Conservation (phyloP, 2,113 vertebrate genomes). For the Siphamia tubifer region DNA sequence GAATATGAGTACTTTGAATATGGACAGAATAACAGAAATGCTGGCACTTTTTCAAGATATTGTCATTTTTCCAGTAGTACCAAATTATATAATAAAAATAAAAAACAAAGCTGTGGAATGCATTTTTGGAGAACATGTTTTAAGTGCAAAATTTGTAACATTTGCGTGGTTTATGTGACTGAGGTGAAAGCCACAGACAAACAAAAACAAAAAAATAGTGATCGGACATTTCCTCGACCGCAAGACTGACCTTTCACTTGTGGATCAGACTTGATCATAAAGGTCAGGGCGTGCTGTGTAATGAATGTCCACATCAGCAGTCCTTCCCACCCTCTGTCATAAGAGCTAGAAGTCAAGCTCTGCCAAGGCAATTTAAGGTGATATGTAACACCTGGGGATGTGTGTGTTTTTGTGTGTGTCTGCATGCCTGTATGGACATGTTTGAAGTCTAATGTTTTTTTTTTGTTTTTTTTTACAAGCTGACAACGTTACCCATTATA, state of each 20-base stretch:
- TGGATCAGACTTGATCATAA: too few relatives aligned
- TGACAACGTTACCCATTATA: slow-evolving; percentile 56
- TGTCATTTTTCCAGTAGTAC: too few relatives aligned
- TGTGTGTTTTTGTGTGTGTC: slow-evolving; percentile 10
- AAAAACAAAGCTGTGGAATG: neutral
- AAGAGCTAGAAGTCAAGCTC: slow-evolving; percentile 28
- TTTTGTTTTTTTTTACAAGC: slow-evolving; percentile 55
- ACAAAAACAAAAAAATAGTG: too few relatives aligned
- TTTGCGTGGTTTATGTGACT: neutral
- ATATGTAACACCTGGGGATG: slow-evolving; percentile 23
- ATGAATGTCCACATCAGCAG: slow-evolving; percentile 31
- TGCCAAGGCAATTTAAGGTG: slow-evolving; percentile 27
- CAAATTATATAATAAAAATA: too few relatives aligned
- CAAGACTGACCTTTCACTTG: too few relatives aligned
- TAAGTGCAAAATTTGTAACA: neutral
- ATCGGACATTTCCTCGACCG: too few relatives aligned
- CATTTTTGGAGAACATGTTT: neutral
- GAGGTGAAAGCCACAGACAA: neutral
- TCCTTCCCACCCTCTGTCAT: neutral
- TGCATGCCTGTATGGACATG: neutral
- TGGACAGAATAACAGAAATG: too few relatives aligned
- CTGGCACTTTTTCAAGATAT: too few relatives aligned
- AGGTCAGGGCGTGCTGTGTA: too few relatives aligned
- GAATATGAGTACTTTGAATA: too few relatives aligned
- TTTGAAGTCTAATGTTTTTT: slow-evolving; percentile 26